Conservation (phyloP, 1,140 invertebrate species). For the Leptinotarsa lineolata region DNA sequence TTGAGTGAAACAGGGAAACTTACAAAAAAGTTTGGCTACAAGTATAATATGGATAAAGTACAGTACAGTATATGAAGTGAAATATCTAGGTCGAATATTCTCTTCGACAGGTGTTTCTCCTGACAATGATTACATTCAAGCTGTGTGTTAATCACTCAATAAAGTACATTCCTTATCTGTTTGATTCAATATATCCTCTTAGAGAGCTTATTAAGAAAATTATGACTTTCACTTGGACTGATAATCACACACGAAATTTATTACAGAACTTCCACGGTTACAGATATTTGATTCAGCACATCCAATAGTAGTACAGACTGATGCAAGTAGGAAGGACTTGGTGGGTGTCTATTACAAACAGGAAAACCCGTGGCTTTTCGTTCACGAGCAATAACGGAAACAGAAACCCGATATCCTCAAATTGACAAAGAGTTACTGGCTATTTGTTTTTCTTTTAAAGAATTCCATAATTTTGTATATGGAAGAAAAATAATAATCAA, state of each 20-base stretch:
- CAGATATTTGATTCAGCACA: background rate
- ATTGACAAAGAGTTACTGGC: slow-evolving; percentile 17
- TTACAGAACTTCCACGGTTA: background rate
- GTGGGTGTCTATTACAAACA: background rate
- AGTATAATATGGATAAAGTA: slow-evolving; percentile 10
- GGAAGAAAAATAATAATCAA: background rate
- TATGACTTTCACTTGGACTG: background rate
- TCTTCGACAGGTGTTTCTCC: background rate
- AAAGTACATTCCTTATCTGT: slow-evolving; percentile 34
- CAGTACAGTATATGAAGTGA: background rate
- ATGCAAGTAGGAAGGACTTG: background rate
- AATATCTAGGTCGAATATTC: slow-evolving; percentile 13
- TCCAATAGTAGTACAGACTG: background rate
- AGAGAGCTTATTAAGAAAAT: background rate
- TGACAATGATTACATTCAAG: slow-evolving; percentile 11
- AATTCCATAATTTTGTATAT: slow-evolving; percentile 25
- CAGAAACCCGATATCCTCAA: background rate
- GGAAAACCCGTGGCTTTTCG: background rate
- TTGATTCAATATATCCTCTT: slow-evolving; percentile 1
- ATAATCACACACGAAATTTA: background rate
- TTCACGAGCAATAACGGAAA: background rate
- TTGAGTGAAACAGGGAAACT: background rate
- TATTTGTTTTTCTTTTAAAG: background rate
- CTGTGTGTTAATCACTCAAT: slow-evolving; percentile 11
- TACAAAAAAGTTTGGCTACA: background rate